Percentiles rank a stretch among this genome's conserved stretches.
These are phyloP conservation scores for Falco biarmicus DNA, from an alignment of 2,797 vertebrate species.

Conservation along the genomic window DNA sequence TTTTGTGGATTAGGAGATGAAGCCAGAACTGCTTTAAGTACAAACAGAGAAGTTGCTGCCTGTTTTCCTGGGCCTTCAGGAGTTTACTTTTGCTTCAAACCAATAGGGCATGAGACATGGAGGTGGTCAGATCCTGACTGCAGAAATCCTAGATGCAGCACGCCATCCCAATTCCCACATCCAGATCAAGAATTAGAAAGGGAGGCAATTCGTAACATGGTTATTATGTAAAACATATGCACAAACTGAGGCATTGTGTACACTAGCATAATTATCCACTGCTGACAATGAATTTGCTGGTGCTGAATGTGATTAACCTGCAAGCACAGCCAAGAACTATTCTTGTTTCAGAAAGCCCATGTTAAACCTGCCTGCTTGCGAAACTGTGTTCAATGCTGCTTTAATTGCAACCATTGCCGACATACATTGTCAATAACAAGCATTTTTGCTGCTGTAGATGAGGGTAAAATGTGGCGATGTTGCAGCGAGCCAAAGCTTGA, in stretches of 20 bases:
- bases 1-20: background rate
- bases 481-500: background rate
- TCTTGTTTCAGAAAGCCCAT: conserved; percentile 3
- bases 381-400: background rate
- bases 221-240: conserved; percentile 25
- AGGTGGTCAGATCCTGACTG: background rate
- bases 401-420: conserved; percentile 22
- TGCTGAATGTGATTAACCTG: conserved; percentile 50
- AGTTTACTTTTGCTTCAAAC: background rate
- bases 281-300: conserved; percentile 4
- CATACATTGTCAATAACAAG: background rate
- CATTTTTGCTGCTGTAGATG: conserved; percentile 1
- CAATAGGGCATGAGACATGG: background rate
- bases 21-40: background rate
- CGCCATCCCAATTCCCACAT: background rate
- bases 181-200: background rate
- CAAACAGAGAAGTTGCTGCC: background rate
- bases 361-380: conserved; percentile 21
- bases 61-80: background rate
- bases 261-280: background rate
- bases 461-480: background rate
- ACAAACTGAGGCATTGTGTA: background rate
- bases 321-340: conserved; percentile 22
- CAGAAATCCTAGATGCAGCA: background rate
- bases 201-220: background rate